Evolutionary conservation across 1,140 invertebrate species (phyloP), one percentile per base, ranked within the genome.

Genomic region (Babylonia areolata): DNA sequence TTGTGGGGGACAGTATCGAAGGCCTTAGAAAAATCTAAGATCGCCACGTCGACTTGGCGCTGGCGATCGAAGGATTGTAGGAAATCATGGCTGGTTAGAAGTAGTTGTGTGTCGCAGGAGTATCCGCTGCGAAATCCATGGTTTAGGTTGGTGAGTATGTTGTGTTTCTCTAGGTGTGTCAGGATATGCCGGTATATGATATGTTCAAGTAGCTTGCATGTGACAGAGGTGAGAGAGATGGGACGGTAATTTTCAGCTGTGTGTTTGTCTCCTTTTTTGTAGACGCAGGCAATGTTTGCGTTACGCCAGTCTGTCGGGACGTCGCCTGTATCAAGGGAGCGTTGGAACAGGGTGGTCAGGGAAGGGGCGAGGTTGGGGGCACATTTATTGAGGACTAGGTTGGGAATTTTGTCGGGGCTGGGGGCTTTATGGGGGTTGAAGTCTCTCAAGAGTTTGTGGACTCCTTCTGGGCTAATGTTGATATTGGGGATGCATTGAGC

Each of bases 51-150:
- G n/a, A 73, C 20, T 35, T 35, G 69, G 9, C 23, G 6, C 69
- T 35, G 6, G n/a, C 23, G 3, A 6, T 35, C 69, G 3, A 73
- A 23, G 33, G 5, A 9, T 35, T 31, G 9, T 2, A 35, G 5
- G 2, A 73, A 31, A 9, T 73, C 69, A 17, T 35, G 58, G 58
- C 17, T 64, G 28, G 84, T 89, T 1, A 77, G 40, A 20, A 86
- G 3, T 23, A 87, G 77, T 40, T 89, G 87, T 0, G 87, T 87
- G 79, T 89, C 84, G 46, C 85, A 86, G 20, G 84, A 90, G 69
- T 86, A 85, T 3, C 86, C 81, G 9, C 78, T 73, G 69, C 89
- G 77, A 77, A 90, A 88, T n/a, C 89, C 84, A 58, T 89, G 84
- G 39, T 90, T 89, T n/a, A 89, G 78, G 73, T 28, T 35, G 35